phyloP scores from a whole-genome alignment of 37 sponge, comb jelly and placozoan genomes.

The Cliona cf. orientalis region DNA sequence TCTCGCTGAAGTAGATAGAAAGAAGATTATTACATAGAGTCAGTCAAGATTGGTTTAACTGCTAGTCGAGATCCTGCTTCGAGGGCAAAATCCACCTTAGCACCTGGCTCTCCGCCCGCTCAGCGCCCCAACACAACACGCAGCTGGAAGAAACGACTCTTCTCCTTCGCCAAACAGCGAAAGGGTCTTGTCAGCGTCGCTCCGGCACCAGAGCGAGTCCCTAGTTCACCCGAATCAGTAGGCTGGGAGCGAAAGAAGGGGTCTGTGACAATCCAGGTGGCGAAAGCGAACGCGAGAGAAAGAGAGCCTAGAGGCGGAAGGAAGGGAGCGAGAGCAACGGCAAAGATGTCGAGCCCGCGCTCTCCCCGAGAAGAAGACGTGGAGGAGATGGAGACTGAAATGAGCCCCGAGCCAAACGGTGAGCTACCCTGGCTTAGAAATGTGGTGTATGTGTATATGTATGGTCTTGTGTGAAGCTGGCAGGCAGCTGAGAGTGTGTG shows the following conservation, averaged over 20 bases:
- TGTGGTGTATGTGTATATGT: too few species aligned
- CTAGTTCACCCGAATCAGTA: background rate
- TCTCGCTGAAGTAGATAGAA: too few species aligned
- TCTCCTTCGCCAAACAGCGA: background rate
- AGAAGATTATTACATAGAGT: too few species aligned
- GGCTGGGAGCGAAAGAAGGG: background rate
- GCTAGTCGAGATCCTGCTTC: background rate
- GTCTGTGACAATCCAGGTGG: background rate
- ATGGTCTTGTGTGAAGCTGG: too few species aligned
- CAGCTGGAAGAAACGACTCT: background rate
- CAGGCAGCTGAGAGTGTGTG: background rate
- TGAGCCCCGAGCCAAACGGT: conserved; percentile 43
- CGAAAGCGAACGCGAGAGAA: background rate
- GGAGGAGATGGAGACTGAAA: conserved; percentile 53
- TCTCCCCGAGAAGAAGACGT: background rate
- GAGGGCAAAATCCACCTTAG: background rate
- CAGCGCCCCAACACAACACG: background rate
- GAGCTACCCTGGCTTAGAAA: background rate
- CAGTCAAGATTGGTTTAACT: conserved; percentile 13
- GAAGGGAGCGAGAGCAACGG: too few species aligned
- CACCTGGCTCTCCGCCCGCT: background rate
- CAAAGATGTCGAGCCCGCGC: background rate
- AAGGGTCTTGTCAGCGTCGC: background rate
- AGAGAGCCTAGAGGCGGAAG: background rate
- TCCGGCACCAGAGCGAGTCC: background rate